Evolutionary conservation across 2,888 invertebrate species (phyloP), one percentile per base, ranked within the genome.

Genomic region (Spodoptera exigua): DNA sequence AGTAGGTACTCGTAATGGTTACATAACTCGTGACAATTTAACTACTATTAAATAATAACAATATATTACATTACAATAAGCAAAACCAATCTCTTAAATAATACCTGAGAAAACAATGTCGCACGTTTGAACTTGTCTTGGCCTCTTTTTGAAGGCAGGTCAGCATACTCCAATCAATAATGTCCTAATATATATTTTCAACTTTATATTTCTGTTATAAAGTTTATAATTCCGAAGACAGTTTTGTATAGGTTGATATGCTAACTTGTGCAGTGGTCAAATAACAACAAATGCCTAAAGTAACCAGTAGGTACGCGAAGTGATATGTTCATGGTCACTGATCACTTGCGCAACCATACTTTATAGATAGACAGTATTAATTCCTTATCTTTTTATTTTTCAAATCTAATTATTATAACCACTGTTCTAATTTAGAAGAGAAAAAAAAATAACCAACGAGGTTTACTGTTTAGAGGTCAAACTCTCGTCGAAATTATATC

Each of bases 391-490:
- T 0, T 3, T n/a, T 21, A 7, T 34, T n/a, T n/a, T n/a, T 34
- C 17, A 49, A 49, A 49, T 32, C 32, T 40, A 40, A 40, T 40
- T 49, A 39, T 17, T 5, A 5, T 27, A 9, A 9, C 7, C 34
- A n/a, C 13, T 16, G 7, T 16, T 37, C 40, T 40, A 9, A 45
- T 52, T 51, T 35, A 2, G n/a, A n/a, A 14, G 1, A 13, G 11
- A 34, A 37, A 44, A 36, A 45, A 44, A 35, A 58, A 17, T 3
- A 36, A 14, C 5, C n/a, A 9, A 3, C 46, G 34, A 65, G 53
- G 53, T 41, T 53, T 36, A 9, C 9, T 13, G 2, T 3, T 0
- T 12, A n/a, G 7, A 61, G 65, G 65, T 13, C 54, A 41, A 14
- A 49, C 34, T 54, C 39, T 45, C 17, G n/a, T 46, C 45, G 18